Conservation (phyloP, 2,797 vertebrate species). For the Falco berigora region DNA sequence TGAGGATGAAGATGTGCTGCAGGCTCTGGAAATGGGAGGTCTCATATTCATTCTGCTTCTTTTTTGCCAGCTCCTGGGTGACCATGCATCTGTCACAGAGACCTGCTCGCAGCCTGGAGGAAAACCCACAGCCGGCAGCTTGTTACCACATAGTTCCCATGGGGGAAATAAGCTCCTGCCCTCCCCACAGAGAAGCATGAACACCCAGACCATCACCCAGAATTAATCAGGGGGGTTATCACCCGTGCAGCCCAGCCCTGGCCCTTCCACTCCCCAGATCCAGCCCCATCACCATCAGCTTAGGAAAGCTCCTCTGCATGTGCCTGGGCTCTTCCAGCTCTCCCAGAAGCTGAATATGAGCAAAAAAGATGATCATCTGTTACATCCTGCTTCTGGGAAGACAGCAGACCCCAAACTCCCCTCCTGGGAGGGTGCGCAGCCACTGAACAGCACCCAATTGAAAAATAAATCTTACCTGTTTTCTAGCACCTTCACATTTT, state of each 20-base stretch:
- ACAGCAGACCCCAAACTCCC: background rate
- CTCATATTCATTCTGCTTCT: conserved; percentile 88
- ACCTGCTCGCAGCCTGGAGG: conserved; percentile 85
- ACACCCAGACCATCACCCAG: background rate
- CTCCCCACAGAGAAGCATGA: rapidly evolving
- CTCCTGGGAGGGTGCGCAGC: rapidly evolving
- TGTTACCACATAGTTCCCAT: rapidly evolving
- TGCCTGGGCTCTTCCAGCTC: background rate
- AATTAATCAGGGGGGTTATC: background rate
- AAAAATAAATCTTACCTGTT: conserved; percentile 80
- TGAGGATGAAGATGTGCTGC: conserved; percentile 86
- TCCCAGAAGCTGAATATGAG: background rate
- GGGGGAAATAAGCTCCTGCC: background rate
- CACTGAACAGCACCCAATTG: background rate
- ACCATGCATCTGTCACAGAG: conserved; percentile 95
- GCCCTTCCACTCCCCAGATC: background rate
- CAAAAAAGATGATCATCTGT: background rate
- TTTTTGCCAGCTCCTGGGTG: conserved; percentile 91
- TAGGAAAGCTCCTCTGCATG: background rate
- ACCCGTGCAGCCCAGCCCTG: background rate
- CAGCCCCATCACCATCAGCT: background rate
- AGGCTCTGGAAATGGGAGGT: conserved; percentile 84
- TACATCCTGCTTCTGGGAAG: background rate
- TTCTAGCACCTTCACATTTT: conserved; percentile 91
- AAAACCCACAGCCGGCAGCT: background rate